A percentile compares a stretch with the other conserved stretches of the same genome.
These are phyloP conservation scores for Caenorhabditis doughertyi DNA, from an alignment of 2,888 invertebrate genomes.

Conservation along the genomic window DNA sequence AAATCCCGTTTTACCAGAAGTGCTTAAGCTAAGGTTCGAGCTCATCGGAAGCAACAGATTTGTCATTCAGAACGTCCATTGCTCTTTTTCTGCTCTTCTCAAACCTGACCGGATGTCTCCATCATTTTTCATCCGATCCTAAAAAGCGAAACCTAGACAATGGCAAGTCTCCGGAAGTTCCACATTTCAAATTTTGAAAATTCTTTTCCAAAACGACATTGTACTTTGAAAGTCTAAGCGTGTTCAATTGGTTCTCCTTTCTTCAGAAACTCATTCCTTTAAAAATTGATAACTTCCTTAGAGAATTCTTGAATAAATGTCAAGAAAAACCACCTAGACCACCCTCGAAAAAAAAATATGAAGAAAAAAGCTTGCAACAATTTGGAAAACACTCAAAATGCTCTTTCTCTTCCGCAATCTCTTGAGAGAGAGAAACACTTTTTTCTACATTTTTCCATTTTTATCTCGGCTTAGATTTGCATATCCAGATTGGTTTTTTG, in stretches of 20 bases:
- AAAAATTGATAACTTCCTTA: slow-evolving; percentile 32
- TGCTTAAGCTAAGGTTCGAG: slow-evolving; percentile 22
- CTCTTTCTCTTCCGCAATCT: slow-evolving; percentile 48
- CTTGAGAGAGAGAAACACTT: slow-evolving; percentile 28
- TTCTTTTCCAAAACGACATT: neutral
- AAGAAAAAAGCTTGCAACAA: slow-evolving; percentile 52
- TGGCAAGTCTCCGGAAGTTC: neutral
- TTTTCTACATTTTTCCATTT: slow-evolving; percentile 19
- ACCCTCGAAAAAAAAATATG: slow-evolving; percentile 4
- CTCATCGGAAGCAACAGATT: slow-evolving; percentile 62
- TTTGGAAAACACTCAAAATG: slow-evolving; percentile 49
- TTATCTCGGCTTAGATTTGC: slow-evolving; percentile 44
- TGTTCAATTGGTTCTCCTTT: neutral
- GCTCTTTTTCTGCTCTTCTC: too few species aligned
- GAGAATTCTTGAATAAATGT: neutral
- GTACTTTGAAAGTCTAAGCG: slow-evolving; percentile 6
- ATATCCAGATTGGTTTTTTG: slow-evolving; percentile 51
- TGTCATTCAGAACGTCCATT: slow-evolving; percentile 45
- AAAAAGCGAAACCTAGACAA: too few species aligned
- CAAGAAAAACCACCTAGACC: slow-evolving; percentile 48
- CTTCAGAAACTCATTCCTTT: neutral
- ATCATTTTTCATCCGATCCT: slow-evolving; percentile 34
- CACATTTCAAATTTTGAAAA: neutral
- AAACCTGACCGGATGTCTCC: slow-evolving; percentile 29
- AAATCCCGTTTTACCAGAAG: slow-evolving; percentile 28